Evolutionary conservation across 2,797 vertebrate species (phyloP).

Genomic region (Bovichtus diacanthus): DNA sequence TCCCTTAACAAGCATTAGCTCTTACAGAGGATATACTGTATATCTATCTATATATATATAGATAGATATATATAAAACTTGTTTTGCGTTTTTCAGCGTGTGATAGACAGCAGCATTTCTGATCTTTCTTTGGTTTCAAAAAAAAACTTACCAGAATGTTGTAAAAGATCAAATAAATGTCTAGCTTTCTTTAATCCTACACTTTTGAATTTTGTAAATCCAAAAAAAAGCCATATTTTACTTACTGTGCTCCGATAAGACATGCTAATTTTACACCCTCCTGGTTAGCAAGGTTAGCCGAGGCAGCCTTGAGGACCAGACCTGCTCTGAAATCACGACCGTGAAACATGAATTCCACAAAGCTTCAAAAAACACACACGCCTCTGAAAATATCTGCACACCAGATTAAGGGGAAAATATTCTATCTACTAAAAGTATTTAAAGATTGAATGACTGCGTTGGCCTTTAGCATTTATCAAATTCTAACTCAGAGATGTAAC

Average conservation of each 20-base stretch:
- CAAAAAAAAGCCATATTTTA: conserved; percentile 19
- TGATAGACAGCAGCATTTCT: neutral
- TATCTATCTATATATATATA: too few relatives aligned
- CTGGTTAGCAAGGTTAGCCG: conserved; percentile 72
- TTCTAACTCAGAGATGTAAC: conserved; percentile 70
- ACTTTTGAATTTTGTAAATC: neutral
- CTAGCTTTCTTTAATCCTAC: neutral
- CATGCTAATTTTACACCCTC: conserved; percentile 64
- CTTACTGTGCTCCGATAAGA: conserved; percentile 54
- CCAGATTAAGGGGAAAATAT: conserved; percentile 52
- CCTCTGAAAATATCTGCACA: conserved; percentile 57
- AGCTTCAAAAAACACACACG: conserved; percentile 33
- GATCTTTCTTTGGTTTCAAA: neutral
- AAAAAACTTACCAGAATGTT: neutral
- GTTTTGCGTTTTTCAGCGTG: neutral
- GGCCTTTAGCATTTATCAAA: conserved; percentile 73
- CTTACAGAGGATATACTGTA: neutral
- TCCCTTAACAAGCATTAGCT: neutral
- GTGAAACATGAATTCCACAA: conserved; percentile 63
- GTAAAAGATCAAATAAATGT: neutral
- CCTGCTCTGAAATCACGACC: conserved; percentile 62
- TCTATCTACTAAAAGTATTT: conserved; percentile 58
- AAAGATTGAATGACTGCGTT: conserved; percentile 67
- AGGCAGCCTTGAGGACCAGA: conserved; percentile 72
- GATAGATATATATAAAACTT: too few relatives aligned